Base-by-base conservation (phyloP, 2,797 vertebrate species). In the Sebastes dallii region DNA sequence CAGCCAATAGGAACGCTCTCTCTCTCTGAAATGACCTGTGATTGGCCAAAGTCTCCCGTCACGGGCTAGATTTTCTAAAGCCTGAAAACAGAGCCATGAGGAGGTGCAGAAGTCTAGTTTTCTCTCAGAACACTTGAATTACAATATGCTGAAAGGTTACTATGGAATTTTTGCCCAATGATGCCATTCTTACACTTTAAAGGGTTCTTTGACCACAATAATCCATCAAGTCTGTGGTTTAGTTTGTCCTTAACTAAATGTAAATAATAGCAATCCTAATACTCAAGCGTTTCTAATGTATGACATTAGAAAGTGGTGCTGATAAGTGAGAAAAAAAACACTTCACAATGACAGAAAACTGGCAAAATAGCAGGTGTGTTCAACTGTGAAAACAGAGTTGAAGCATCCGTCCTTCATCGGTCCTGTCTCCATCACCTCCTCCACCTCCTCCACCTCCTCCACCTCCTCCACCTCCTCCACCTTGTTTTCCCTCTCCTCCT, bases 401-500 rank as follows among this genome's bases (percentile, higher is more conserved):
- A 68, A 59, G 60, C 64, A 64, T 78, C 79, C 52, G 4, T 86
- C 72, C 72, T 42, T 81, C 88, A 54, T 79, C 77, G 6, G 66
- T n/a, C 75, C 60, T 11, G 22, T 78, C 79, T 68, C 73, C 71
- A 29, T 71, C 84, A 8, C 77, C 71, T 80, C 80, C 84, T 80
- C 72, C 84, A 8, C 75, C 70, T 80, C 78, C 84, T 80, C 75
- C 74, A 1, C 64, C 83, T 77, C 78, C 84, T 80, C 75, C 84
- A 8, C 75, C 70, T 77, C 78, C 84, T 80, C 75, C 84, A 8
- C 75, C 70, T 77, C 78, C 84, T 80, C 75, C 74, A 1, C 64
- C 83, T 77, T 90, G 79, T 87, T 82, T 86, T 82, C 62, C 12
- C 64, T 73, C 62, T 86, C 72, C 74, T 72, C 71, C 74, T 22